A percentile compares a stretch with the other conserved stretches of the same genome.
phyloP scores from a whole-genome alignment of 1,140 invertebrate species.

The Drosophila repleta region DNA sequence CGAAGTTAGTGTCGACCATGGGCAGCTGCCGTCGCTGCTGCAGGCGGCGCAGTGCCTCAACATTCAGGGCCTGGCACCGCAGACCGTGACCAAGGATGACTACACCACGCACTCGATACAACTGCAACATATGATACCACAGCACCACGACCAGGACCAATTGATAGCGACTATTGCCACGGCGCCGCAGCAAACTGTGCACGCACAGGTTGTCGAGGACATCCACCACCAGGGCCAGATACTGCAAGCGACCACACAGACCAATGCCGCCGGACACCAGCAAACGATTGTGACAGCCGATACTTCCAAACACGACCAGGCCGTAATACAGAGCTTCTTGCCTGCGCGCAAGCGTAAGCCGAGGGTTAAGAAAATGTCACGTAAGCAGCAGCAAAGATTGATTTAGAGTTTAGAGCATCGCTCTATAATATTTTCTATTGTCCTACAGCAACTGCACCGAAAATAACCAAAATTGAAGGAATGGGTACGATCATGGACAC shows the following conservation, averaged over 20 bases:
- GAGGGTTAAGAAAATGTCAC: slow-evolving; percentile 79
- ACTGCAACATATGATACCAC: slow-evolving; percentile 84
- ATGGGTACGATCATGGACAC: slow-evolving; percentile 80
- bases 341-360: slow-evolving; percentile 84
- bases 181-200: slow-evolving; percentile 82
- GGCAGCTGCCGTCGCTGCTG: slow-evolving; percentile 86
- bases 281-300: slow-evolving; percentile 78
- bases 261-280: slow-evolving; percentile 74
- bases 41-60: slow-evolving; percentile 87
- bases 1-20: slow-evolving; percentile 87
- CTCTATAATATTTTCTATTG: slow-evolving; percentile 6
- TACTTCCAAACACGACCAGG: slow-evolving; percentile 81
- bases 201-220: slow-evolving; percentile 82
- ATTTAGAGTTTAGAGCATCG: background rate
- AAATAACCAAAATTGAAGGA: slow-evolving; percentile 82
- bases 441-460: slow-evolving; percentile 69
- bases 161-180: slow-evolving; percentile 79
- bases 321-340: slow-evolving; percentile 84
- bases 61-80: slow-evolving; percentile 86
- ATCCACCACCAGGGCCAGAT: slow-evolving; percentile 81
- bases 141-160: slow-evolving; percentile 83
- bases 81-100: slow-evolving; percentile 83
- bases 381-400: slow-evolving; percentile 59
- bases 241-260: slow-evolving; percentile 76
- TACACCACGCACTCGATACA: slow-evolving; percentile 84